Conservation (phyloP, 2,888 invertebrate species). For the Drosophila niveifrons region DNA sequence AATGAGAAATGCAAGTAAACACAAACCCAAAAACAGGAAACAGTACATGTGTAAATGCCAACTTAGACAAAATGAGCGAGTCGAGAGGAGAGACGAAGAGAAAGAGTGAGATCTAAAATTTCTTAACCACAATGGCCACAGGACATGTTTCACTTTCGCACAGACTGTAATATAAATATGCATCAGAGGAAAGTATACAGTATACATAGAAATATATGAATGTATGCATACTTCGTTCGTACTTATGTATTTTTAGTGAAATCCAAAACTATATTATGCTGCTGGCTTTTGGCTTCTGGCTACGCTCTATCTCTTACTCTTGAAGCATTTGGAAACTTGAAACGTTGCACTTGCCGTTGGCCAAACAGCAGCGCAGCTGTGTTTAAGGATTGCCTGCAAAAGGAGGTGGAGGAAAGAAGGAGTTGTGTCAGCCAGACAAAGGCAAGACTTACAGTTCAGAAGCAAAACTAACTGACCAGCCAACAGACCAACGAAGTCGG, state of each 20-base stretch:
- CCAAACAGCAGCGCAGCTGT: slow-evolving; percentile 54
- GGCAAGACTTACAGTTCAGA: slow-evolving; percentile 16
- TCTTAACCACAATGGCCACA: slow-evolving; percentile 61
- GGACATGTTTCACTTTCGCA: slow-evolving; percentile 66
- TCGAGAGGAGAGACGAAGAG: neutral
- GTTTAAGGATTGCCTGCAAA: neutral
- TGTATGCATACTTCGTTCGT: slow-evolving; percentile 19
- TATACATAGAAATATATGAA: slow-evolving; percentile 16
- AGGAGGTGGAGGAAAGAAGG: slow-evolving; percentile 29
- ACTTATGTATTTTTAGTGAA: slow-evolving; percentile 65
- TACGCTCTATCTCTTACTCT: slow-evolving; percentile 3
- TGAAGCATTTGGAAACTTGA: slow-evolving; percentile 62
- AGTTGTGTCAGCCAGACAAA: slow-evolving; percentile 44
- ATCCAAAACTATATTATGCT: slow-evolving; percentile 72
- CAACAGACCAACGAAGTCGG: slow-evolving; percentile 61
- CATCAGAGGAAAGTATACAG: slow-evolving; percentile 24
- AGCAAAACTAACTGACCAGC: slow-evolving; percentile 11
- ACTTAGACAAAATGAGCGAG: neutral
- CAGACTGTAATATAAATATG: slow-evolving; percentile 61
- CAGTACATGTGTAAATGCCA: slow-evolving; percentile 53
- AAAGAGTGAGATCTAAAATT: slow-evolving; percentile 28
- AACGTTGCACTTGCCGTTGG: slow-evolving; percentile 74
- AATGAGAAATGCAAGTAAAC: slow-evolving; percentile 46
- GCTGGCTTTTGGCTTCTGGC: slow-evolving; percentile 29
- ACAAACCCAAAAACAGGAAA: slow-evolving; percentile 19